Evolutionary conservation across 2,113 vertebrate species (phyloP), one percentile per base, ranked within the genome.

Genomic region (Nannobrachium achirus): DNA sequence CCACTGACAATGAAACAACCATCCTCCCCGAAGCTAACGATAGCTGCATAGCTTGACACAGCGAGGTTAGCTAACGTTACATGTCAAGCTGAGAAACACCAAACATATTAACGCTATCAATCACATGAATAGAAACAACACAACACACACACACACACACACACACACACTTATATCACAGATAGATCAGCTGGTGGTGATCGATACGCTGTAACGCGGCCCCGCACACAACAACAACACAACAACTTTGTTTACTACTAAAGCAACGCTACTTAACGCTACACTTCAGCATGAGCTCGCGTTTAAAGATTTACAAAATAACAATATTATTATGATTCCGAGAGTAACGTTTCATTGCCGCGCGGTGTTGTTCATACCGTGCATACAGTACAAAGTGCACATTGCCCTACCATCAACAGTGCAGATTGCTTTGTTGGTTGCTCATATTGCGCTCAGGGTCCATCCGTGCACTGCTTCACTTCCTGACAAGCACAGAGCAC

Each of bases 381-480:
- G n/a, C n/a, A 33, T 33, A 33, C 25, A 33, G 6, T 33, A 25
- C 4, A 33, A n/a, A n/a, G n/a, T n/a, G n/a, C n/a, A n/a, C n/a
- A n/a, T n/a, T 56, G 64, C 33, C 66, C 76, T 81, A 87, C 86
- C 82, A 67, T 79, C 33, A 78, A 67, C 73, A 52, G 8, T 15
- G 14, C 0, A 8, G 50, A 65, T 70, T 68, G 69, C 41, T 64
- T 9, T 7, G 71, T 62, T 59, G 73, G 58, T 48, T 48, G 25
- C 58, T 89, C 87, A 85, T 87, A 69, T 63, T 85, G 68, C 56
- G 63, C 71, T n/a, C n/a, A n/a, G 73, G 33, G 7, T 38, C 52
- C 20, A 63, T 15, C 65, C 18, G 67, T 57, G 44, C 84, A 90
- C 90, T 93, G 92, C 89, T 91, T 90, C 84, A 90, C 90, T 93